phyloP scores from a whole-genome alignment of 2,797 vertebrate genomes.

The Bovichtus variegatus region DNA sequence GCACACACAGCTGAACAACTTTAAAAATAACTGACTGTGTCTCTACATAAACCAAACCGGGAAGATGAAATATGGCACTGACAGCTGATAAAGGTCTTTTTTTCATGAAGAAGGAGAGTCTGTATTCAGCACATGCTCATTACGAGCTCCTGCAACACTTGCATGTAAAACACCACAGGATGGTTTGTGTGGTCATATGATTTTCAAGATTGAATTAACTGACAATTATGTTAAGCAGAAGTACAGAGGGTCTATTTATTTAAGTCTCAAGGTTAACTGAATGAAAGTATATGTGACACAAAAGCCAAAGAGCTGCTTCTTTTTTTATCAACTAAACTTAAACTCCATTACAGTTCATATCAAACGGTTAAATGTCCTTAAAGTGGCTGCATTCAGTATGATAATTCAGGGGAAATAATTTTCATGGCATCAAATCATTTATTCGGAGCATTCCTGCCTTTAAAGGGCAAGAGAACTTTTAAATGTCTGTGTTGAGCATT shows the following conservation, averaged over 20 bases:
- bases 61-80: background rate
- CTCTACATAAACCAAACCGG: slow-evolving; percentile 1
- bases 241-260: slow-evolving; percentile 20
- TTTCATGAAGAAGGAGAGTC: background rate
- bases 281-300: background rate
- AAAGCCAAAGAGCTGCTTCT: background rate
- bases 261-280: background rate
- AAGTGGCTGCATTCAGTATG: background rate
- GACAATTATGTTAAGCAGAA: slow-evolving; percentile 23
- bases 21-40: slow-evolving; percentile 27
- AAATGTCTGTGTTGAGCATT: slow-evolving; percentile 78
- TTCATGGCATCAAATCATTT: slow-evolving; percentile 11
- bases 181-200: slow-evolving; percentile 28
- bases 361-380: slow-evolving; percentile 4
- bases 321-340: background rate
- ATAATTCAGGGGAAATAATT: background rate
- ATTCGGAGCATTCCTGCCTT: slow-evolving; percentile 50
- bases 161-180: slow-evolving; percentile 20
- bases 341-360: slow-evolving; percentile 6
- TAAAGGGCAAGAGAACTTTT: slow-evolving; percentile 71
- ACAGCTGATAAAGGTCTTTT: slow-evolving; percentile 10
- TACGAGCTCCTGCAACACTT: slow-evolving; percentile 6
- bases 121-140: background rate
- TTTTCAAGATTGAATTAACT: slow-evolving; percentile 25
- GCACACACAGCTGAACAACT: slow-evolving; percentile 9